These are phyloP conservation scores for Ibidorhyncha struthersii DNA, from an alignment of 2,113 vertebrate species.

Conservation along the genomic window DNA sequence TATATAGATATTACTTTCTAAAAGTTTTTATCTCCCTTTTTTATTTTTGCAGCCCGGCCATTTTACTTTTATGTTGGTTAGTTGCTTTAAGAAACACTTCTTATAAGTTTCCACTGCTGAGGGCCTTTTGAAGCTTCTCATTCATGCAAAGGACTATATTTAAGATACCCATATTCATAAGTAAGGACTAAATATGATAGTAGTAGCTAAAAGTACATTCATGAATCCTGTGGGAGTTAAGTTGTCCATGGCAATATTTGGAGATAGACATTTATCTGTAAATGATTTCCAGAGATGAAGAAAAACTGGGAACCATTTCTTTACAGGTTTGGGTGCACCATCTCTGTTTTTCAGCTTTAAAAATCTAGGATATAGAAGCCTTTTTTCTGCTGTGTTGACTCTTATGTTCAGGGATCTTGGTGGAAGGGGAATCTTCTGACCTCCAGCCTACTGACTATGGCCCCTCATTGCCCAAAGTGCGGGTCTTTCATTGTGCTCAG, in stretches of 20 bases:
- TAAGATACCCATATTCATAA: not conserved
- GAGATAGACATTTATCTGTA: not conserved
- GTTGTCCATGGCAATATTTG: not conserved
- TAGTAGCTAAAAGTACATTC: not conserved
- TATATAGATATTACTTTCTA: not conserved
- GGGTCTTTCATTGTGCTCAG: not conserved
- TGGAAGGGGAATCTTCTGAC: not conserved
- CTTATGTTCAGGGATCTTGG: not conserved
- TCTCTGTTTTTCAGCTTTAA: not conserved
- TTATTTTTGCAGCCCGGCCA: not conserved
- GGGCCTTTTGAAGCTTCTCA: not conserved
- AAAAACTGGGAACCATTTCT: accelerated
- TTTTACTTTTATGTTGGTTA: not conserved
- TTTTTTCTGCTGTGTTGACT: not conserved
- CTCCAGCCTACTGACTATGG: not conserved
- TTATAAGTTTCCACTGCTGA: not conserved
- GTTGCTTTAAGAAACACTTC: not conserved
- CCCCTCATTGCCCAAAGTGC: not conserved
- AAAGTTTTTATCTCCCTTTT: not conserved
- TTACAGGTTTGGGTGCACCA: accelerated
- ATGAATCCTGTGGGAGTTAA: not conserved
- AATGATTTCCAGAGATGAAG: not conserved
- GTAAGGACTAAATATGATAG: not conserved
- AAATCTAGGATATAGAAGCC: accelerated
- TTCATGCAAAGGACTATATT: not conserved